Base-by-base conservation (phyloP, 2,113 vertebrate species). In the Formicarius rufipectus region DNA sequence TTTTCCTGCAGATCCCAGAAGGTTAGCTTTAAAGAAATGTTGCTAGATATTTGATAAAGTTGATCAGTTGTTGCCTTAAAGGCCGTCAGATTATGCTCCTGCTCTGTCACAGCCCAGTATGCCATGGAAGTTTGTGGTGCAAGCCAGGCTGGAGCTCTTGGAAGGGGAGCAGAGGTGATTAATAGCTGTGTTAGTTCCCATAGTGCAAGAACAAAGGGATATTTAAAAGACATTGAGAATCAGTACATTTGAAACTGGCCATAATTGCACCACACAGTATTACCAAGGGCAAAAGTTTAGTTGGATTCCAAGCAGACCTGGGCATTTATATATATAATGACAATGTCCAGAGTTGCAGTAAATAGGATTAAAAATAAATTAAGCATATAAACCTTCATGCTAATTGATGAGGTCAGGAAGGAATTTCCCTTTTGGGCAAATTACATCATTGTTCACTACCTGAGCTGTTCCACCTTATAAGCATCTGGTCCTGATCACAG, bases 311-410 rank as follows among this genome's bases (percentile, higher is more conserved):
- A 67, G 82, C 89, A 92, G 85, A 89, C 82, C 75, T 86, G 50
- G 55, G 71, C 42, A 7, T 90, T 92, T 89, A 66, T 94, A 55
- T 64, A 56, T 80, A 24, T 76, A 88, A 81, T 72, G 76, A 96
- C 69, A 73, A 58, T 81, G 55, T 84, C 83, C 92, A 95, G 93
- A 90, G 73, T 93, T 92, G 73, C 92, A 94, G 52, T 76, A 96
- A 97, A 97, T 93, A 84, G 86, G 66, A 96, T 97, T 97, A 96
- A 93, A 96, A 92, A 89, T 84, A 87, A 93, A 91, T 96, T 95
- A 97, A 69, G 88, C 66, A 10, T 79, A 94, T 94, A 96, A 96
- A 75, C 73, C 90, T 93, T 95, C 95, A 94, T 55, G 30, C 28
- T 92, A 92, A 92, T 72, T 89, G 86, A 96, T 93, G 90, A 89